A percentile compares a stretch with the other conserved stretches of the same genome.
Conservation (phyloP, 2,888 invertebrate species). For the Parnassius apollo region DNA sequence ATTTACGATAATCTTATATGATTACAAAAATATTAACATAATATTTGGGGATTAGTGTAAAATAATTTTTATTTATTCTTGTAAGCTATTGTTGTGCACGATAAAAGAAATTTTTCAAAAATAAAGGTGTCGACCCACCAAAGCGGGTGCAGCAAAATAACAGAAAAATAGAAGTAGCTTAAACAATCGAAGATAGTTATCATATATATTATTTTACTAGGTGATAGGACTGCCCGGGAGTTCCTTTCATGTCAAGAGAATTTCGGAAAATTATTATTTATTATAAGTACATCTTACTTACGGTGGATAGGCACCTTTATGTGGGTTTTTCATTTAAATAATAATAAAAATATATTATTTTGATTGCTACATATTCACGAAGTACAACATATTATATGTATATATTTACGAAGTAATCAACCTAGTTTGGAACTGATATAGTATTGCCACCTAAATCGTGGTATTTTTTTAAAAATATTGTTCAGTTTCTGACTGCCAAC, state of each 20-base stretch:
- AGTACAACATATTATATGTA: no score
- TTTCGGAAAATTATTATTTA: neutral
- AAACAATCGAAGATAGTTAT: neutral
- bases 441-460: no score
- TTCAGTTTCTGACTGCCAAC: no score
- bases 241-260: neutral
- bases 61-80: neutral
- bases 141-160: neutral
- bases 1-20: neutral
- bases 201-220: no score
- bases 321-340: no score
- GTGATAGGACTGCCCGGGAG: no score
- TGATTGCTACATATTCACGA: no score
- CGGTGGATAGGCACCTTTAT: no score
- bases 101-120: neutral
- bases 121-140: neutral
- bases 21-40: conserved; percentile 18
- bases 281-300: neutral
- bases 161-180: neutral
- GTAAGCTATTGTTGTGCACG: conserved; percentile 13
- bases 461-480: no score
- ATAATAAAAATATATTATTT: no score
- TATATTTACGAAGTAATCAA: no score
- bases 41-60: conserved; percentile 1
- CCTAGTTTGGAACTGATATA: no score